Base-by-base conservation (phyloP, 2,797 vertebrate genomes). In the Myotis daubentonii region DNA sequence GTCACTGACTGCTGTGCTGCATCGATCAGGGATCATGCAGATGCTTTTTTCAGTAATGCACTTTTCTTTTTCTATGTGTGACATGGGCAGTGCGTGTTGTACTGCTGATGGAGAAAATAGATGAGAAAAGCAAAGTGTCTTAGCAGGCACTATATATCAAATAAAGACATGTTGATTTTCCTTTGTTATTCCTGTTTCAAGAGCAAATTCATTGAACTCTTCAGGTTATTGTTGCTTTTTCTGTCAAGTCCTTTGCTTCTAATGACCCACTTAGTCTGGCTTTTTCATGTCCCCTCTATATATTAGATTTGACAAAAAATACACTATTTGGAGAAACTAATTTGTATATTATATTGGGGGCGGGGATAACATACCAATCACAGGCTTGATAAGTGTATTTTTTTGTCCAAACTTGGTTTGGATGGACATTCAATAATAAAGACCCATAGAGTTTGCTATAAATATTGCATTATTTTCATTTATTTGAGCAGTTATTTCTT, bases 101-200 rank as follows among this genome's bases (percentile, higher is more conserved):
- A n/a, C 23, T 41, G 17, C n/a, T n/a, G 51, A 57, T 74, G 22
- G 53, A 65, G 62, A 49, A 72, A 65, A 38, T 9, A 28, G 55
- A 41, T 75, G 44, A 91, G 25, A 53, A 91, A 84, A 36, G 20
- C 15, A 51, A 89, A 30, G 0, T 30, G 38, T 83, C 13, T 9
- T 47, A 76, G 28, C 9, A 81, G 12, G 30, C 38, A 36, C 15
- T 81, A 1, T 75, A 44, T 68, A 49, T 53, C 44, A 51, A 78
- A 87, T 57, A 57, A 71, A 76, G 25, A 10, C 20, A 28, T 60
- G 81, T 25, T 47, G 28, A 38, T 91, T 87, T 83, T 74, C 11
- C 9, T 66, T 83, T 75, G 15, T 74, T 89, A 25, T 92, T 94
- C 79, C 20, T 79, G 11, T 60, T 92, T 87, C 51, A 76, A 87